Percentiles rank a stretch among this genome's conserved stretches.
phyloP scores from a whole-genome alignment of 2,888 invertebrate genomes.

The Hypena proboscidalis region DNA sequence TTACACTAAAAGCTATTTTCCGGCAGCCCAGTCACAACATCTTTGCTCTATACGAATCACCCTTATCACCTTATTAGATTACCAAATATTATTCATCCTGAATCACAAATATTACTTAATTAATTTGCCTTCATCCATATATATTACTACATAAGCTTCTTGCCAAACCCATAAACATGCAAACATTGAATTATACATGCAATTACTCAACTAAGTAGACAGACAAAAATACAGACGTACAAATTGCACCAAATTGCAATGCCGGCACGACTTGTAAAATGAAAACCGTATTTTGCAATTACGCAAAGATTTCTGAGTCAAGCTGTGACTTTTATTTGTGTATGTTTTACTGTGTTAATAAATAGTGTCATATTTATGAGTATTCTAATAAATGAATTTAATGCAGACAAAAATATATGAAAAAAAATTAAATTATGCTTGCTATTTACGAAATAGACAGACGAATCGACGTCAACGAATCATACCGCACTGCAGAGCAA shows the following conservation, averaged over 20 bases:
- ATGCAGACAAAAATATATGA: slow-evolving; percentile 19
- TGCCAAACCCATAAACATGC: slow-evolving; percentile 4
- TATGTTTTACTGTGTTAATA: too few species aligned
- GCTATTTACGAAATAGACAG: slow-evolving; percentile 10
- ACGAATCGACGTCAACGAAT: slow-evolving; percentile 17
- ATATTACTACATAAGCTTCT: background rate
- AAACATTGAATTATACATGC: slow-evolving; percentile 12
- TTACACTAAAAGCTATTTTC: too few species aligned
- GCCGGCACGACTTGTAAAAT: slow-evolving; percentile 10
- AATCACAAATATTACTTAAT: background rate
- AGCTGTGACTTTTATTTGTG: too few species aligned
- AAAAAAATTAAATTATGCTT: slow-evolving; percentile 11
- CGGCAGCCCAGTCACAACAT: too few species aligned
- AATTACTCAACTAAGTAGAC: slow-evolving; percentile 12
- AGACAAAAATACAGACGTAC: slow-evolving; percentile 7
- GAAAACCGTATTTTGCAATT: slow-evolving; percentile 25
- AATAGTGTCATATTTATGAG: too few species aligned
- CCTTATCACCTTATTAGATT: too few species aligned
- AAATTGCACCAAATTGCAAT: slow-evolving; percentile 28
- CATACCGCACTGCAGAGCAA: slow-evolving; percentile 26
- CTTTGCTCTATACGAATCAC: too few species aligned
- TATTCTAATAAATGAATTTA: too few species aligned
- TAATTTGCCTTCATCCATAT: background rate
- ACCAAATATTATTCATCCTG: too few species aligned
- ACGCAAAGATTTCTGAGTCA: too few species aligned